A percentile compares a stretch with the other conserved stretches of the same genome.
Evolutionary conservation across 2,797 vertebrate genomes (phyloP).

Genomic region (Epinephelus awoara): DNA sequence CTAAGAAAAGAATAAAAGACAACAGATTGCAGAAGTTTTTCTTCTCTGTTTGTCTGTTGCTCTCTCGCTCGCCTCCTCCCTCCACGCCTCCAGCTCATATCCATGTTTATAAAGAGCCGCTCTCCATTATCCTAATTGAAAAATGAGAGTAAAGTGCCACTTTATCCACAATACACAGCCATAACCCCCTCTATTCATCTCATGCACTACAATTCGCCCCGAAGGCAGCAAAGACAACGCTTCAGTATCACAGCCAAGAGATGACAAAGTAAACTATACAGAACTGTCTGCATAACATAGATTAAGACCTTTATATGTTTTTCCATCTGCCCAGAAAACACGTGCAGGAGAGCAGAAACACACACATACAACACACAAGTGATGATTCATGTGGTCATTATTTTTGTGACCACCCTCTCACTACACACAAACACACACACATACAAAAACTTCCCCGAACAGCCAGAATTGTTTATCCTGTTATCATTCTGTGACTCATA

Average conservation of each 20-base stretch:
- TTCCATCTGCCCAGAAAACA: background rate
- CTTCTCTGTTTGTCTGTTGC: slow-evolving; percentile 16
- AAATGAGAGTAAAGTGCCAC: slow-evolving; percentile 75
- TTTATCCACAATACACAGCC: slow-evolving; percentile 66
- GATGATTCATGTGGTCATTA: slow-evolving; percentile 29
- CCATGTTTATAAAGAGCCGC: slow-evolving; percentile 72
- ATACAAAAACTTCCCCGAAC: slow-evolving; percentile 37
- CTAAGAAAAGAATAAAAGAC: background rate
- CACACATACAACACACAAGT: background rate
- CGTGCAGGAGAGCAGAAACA: background rate
- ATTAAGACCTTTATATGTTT: background rate
- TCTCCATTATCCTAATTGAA: slow-evolving; percentile 78
- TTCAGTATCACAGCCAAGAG: background rate
- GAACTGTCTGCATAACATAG: background rate
- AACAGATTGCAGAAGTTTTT: background rate
- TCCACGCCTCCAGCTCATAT: slow-evolving; percentile 62
- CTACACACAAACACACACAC: background rate
- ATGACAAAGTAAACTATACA: slow-evolving; percentile 15
- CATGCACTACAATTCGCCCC: slow-evolving; percentile 24
- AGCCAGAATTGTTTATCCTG: background rate
- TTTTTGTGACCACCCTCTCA: slow-evolving; percentile 7
- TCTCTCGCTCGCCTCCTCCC: slow-evolving; percentile 2
- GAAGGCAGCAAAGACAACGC: slow-evolving; percentile 1
- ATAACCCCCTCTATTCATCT: slow-evolving; percentile 59
- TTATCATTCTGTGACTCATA: slow-evolving; percentile 43